These are phyloP conservation scores for Poliocrania exsul DNA, from an alignment of 2,797 vertebrate genomes.

Conservation along the genomic window DNA sequence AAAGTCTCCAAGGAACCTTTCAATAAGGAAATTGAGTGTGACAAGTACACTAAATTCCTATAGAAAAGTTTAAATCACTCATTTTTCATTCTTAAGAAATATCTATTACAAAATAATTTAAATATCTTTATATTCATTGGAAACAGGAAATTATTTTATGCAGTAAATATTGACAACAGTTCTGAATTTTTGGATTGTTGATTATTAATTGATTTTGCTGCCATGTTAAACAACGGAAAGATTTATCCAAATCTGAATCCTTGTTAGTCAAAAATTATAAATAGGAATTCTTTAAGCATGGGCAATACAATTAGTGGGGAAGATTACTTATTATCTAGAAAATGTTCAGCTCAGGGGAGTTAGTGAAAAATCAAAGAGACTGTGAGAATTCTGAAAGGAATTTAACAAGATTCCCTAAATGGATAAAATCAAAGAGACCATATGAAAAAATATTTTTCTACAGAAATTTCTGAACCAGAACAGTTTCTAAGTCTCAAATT, in stretches of 20 bases:
- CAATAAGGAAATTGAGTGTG: neutral
- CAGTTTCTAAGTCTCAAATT: neutral
- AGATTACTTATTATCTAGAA: neutral
- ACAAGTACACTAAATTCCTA: neutral
- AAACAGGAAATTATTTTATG: conserved; percentile 16
- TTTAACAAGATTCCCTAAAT: neutral
- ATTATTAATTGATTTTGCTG: conserved; percentile 23
- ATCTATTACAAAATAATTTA: neutral
- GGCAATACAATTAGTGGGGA: neutral
- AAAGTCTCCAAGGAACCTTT: neutral
- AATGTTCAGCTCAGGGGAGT: neutral
- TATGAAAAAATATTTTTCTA: neutral
- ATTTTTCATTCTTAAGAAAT: neutral
- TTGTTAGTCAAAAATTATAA: conserved; percentile 32
- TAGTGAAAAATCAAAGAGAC: neutral
- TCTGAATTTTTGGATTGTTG: neutral
- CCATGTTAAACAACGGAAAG: neutral
- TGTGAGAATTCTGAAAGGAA: neutral
- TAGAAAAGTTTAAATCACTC: neutral
- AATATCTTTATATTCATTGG: neutral
- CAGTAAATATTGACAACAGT: neutral
- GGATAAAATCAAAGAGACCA: neutral
- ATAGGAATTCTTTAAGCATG: neutral
- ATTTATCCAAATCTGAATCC: neutral
- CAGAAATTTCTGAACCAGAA: neutral